A percentile compares a stretch with the other conserved stretches of the same genome.
phyloP scores from a whole-genome alignment of 2,113 vertebrate genomes.

The Triplophysa tibetana region DNA sequence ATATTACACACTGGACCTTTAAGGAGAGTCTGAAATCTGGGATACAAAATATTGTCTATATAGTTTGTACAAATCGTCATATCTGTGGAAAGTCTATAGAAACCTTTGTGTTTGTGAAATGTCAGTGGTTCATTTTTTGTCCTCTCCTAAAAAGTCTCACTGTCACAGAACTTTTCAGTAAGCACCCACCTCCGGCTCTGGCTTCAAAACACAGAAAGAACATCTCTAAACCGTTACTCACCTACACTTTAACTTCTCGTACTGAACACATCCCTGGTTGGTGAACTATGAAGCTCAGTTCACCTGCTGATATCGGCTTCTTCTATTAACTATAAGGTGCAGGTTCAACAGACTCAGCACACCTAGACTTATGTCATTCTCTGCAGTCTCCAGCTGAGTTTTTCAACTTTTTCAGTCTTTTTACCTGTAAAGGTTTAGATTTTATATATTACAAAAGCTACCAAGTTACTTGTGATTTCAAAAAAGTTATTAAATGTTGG shows the following conservation, averaged over 20 bases:
- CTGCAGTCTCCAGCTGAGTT: neutral
- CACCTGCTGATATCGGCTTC: constrained; percentile 12
- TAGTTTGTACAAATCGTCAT: too few relatives aligned
- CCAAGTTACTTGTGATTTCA: too few relatives aligned
- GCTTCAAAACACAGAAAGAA: neutral
- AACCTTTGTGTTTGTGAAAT: neutral
- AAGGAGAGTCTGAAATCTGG: too few relatives aligned
- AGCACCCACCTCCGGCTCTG: neutral
- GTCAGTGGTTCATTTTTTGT: neutral
- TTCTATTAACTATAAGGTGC: neutral
- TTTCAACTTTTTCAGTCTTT: too few relatives aligned
- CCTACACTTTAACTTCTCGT: neutral
- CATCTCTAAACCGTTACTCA: neutral
- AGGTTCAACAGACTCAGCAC: neutral
- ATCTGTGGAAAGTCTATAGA: too few relatives aligned
- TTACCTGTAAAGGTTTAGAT: too few relatives aligned
- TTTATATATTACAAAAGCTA: too few relatives aligned
- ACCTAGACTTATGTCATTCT: neutral
- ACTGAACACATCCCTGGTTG: neutral
- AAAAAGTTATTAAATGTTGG: too few relatives aligned
- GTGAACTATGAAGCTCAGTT: constrained; percentile 6
- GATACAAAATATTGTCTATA: too few relatives aligned
- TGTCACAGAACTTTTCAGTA: neutral
- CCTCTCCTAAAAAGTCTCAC: neutral
- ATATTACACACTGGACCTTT: too few relatives aligned